A percentile compares a stretch with the other conserved stretches of the same genome.
phyloP scores from a whole-genome alignment of 2,888 invertebrate species.

The Tanytarsus gracilentus region DNA sequence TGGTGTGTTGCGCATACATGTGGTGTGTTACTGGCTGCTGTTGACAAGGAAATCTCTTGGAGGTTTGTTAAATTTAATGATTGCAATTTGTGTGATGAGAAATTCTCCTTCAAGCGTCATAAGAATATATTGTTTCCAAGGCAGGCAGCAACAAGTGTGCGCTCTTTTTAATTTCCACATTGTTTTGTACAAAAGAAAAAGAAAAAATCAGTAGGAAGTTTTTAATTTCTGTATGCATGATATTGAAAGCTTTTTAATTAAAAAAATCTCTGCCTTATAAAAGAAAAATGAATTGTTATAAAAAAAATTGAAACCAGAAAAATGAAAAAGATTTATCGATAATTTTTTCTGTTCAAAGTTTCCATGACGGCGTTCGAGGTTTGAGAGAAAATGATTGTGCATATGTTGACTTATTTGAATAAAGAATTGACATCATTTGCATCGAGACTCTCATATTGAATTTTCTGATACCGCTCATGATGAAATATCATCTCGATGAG shows the following conservation, averaged over 20 bases:
- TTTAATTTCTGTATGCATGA: neutral
- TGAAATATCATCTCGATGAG: too few relatives aligned
- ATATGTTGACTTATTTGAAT: constrained; percentile 21
- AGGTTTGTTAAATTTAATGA: constrained; percentile 25
- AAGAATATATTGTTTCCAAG: too few relatives aligned
- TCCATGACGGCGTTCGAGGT: too few relatives aligned
- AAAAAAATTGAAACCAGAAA: neutral
- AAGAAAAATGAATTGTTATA: neutral
- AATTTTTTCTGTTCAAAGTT: neutral
- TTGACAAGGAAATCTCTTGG: constrained; percentile 21
- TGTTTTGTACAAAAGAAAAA: too few relatives aligned
- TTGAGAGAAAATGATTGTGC: constrained; percentile 18
- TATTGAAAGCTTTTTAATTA: constrained; percentile 25
- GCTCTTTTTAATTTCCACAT: too few relatives aligned
- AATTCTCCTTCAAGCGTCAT: too few relatives aligned
- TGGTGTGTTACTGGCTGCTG: neutral
- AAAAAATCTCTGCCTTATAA: neutral
- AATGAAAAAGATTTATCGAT: neutral
- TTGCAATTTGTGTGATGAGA: constrained; percentile 15
- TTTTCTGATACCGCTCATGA: neutral
- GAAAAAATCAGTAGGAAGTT: too few relatives aligned
- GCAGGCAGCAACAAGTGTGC: too few relatives aligned
- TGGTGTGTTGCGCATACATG: neutral
- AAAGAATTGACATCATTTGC: constrained; percentile 1
- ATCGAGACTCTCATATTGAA: constrained; percentile 19